Conservation (phyloP, 2,797 vertebrate genomes). For the Rhinella marina region DNA sequence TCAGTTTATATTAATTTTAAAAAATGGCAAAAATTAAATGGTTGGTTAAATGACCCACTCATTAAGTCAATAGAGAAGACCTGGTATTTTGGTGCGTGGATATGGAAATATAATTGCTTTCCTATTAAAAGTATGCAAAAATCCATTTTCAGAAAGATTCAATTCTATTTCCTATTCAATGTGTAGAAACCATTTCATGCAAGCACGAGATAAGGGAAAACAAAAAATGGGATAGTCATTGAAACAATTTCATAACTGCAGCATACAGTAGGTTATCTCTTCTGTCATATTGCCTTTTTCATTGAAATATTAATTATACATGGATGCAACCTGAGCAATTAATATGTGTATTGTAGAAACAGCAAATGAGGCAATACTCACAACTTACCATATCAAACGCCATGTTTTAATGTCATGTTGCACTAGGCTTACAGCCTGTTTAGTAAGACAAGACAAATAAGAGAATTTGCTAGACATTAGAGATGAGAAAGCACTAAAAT, state of each 20-base stretch:
- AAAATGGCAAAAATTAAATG: slow-evolving; percentile 26
- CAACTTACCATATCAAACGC: background rate
- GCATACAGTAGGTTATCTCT: background rate
- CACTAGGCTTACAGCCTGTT: too few species aligned
- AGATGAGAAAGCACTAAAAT: too few species aligned
- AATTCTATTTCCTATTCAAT: slow-evolving; percentile 55
- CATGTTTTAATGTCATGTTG: background rate
- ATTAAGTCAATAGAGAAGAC: background rate
- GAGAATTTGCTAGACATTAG: too few species aligned
- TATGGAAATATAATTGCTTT: slow-evolving; percentile 67
- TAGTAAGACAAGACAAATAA: too few species aligned
- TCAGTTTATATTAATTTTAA: slow-evolving; percentile 1
- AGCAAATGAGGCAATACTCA: background rate
- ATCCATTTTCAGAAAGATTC: slow-evolving; percentile 66
- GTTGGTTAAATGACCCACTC: slow-evolving; percentile 31
- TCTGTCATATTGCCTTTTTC: slow-evolving; percentile 8
- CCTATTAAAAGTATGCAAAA: slow-evolving; percentile 65
- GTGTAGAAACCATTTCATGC: slow-evolving; percentile 60
- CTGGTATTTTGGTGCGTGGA: slow-evolving; percentile 13
- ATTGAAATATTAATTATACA: slow-evolving; percentile 24
- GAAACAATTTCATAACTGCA: background rate
- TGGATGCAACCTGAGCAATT: background rate
- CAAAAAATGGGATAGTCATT: background rate
- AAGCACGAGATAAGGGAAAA: slow-evolving; percentile 63
- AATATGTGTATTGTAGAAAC: background rate